Percentiles rank a stretch among this genome's conserved stretches.
Conservation (phyloP, 2,888 invertebrate genomes). For the Leptinotarsa peninsularis region DNA sequence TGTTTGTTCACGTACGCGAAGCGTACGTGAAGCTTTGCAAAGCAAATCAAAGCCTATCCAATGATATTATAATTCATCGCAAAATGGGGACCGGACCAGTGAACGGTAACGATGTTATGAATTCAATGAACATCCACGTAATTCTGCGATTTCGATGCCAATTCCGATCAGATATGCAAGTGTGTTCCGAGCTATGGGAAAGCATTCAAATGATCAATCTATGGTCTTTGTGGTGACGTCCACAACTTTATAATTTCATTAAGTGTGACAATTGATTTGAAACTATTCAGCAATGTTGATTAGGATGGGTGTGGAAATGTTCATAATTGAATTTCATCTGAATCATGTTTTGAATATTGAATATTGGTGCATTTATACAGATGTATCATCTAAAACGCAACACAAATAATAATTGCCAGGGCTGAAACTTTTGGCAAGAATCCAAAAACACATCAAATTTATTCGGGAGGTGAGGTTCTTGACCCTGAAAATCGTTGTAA, state of each 20-base stretch:
- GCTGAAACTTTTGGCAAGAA: no score
- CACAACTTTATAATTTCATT: constrained; percentile 2
- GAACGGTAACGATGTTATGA: neutral
- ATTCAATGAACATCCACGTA: neutral
- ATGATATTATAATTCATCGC: neutral
- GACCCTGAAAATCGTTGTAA: no score
- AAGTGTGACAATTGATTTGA: neutral
- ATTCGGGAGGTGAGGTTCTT: no score
- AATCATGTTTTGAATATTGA: neutral
- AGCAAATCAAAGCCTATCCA: neutral
- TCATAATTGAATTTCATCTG: neutral
- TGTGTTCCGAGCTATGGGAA: neutral
- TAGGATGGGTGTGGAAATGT: neutral
- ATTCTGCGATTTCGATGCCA: neutral
- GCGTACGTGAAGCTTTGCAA: no score
- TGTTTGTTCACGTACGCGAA: no score
- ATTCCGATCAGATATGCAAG: constrained; percentile 7
- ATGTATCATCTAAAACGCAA: no score
- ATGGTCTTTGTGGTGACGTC: neutral
- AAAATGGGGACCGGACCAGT: neutral
- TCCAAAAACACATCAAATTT: no score
- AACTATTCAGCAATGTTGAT: neutral
- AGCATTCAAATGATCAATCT: neutral
- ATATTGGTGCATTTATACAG: neutral
- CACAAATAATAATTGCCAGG: no score